Evolutionary conservation across 1,140 invertebrate genomes (phyloP).

Genomic region (Palaemon carinicauda): DNA sequence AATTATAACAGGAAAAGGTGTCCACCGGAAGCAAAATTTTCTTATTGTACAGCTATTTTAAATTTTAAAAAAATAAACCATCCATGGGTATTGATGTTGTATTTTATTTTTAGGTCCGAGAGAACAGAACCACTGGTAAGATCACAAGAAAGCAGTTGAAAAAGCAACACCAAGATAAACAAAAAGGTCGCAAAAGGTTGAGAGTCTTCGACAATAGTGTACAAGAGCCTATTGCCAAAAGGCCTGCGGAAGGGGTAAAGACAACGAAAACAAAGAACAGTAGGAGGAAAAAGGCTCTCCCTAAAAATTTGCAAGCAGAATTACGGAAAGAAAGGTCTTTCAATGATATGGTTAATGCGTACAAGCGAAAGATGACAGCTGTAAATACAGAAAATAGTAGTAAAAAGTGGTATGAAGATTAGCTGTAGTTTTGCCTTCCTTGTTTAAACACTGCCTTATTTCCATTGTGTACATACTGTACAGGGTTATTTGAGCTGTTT

Average conservation of each 20-base stretch:
- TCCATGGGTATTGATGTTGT: background rate
- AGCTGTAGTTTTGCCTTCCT: too few species aligned
- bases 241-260: background rate
- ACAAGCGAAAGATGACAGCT: slow-evolving; percentile 17
- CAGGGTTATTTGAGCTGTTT: too few species aligned
- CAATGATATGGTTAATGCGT: background rate
- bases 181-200: slow-evolving; percentile 9
- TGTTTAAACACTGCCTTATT: too few species aligned
- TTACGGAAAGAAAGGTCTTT: slow-evolving; percentile 9
- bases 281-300: background rate
- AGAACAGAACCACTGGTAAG: background rate
- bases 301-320: slow-evolving; percentile 2
- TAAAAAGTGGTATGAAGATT: slow-evolving; percentile 30
- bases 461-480: too few species aligned
- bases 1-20: too few species aligned
- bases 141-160: slow-evolving; percentile 25
- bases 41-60: too few species aligned
- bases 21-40: too few species aligned
- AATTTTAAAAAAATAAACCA: too few species aligned
- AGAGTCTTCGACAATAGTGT: background rate
- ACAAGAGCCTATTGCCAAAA: background rate
- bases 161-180: slow-evolving; percentile 10
- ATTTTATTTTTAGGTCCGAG: background rate
- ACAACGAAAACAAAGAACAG: background rate
- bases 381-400: background rate